Evolutionary conservation across 2,888 invertebrate species (phyloP).

Genomic region (Omphaloscelis lunosa): DNA sequence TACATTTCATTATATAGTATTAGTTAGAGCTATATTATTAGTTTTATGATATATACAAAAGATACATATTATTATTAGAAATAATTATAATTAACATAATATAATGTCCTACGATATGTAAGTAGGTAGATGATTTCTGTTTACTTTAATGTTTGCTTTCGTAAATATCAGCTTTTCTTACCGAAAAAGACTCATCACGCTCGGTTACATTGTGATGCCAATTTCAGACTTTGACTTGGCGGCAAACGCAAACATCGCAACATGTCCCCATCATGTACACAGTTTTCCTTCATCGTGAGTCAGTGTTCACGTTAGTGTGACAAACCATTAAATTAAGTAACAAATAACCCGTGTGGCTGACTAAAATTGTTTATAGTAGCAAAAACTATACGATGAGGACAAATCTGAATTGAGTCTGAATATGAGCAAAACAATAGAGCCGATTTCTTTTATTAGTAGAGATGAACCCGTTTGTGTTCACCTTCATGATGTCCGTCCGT

Average conservation of each 20-base stretch:
- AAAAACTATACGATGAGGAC: conserved; percentile 4
- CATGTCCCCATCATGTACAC: neutral
- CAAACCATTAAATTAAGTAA: conserved; percentile 21
- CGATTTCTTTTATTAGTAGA: conserved; percentile 9
- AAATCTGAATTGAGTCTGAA: conserved; percentile 22
- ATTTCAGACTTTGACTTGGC: conserved; percentile 9
- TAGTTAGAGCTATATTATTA: conserved; percentile 23
- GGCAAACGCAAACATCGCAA: conserved; percentile 9
- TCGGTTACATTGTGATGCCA: neutral
- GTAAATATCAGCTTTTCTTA: neutral
- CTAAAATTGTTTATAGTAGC: neutral
- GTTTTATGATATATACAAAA: neutral
- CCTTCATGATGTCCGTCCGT: conserved; percentile 16
- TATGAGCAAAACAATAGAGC: conserved; percentile 10
- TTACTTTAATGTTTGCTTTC: neutral
- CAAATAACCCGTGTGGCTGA: neutral
- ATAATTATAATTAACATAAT: neutral
- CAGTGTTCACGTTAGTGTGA: conserved; percentile 1
- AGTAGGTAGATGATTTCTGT: neutral
- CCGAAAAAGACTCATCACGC: neutral
- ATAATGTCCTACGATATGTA: too few relatives aligned
- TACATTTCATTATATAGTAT: conserved; percentile 21
- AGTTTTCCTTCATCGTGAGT: conserved; percentile 40
- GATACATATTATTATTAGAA: neutral
- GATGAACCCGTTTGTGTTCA: conserved; percentile 16